Evolutionary conservation across 2,888 invertebrate genomes (phyloP).

Genomic region (Drosophila borborema): DNA sequence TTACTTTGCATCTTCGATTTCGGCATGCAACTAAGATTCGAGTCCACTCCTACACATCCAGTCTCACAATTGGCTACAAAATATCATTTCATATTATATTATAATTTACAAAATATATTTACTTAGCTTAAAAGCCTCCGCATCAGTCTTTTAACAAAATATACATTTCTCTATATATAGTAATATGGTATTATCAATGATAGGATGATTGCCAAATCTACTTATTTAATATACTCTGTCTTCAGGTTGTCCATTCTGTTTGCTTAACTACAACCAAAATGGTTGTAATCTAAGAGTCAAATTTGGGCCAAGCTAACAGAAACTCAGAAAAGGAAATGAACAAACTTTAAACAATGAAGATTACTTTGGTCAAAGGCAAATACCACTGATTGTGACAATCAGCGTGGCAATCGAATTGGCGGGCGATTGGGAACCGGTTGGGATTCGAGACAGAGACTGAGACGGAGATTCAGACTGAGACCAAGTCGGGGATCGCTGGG

Average conservation of each 20-base stretch:
- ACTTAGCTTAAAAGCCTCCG: no score
- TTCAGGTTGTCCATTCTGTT: constrained; percentile 30
- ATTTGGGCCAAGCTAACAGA: constrained; percentile 32
- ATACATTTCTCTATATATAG: neutral
- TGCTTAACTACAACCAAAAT: constrained; percentile 60
- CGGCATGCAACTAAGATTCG: no score
- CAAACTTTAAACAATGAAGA: constrained; percentile 63
- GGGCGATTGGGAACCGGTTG: constrained; percentile 26
- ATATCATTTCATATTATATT: no score
- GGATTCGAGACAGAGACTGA: constrained; percentile 22
- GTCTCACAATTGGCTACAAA: no score
- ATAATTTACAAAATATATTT: no score
- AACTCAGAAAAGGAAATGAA: constrained; percentile 15
- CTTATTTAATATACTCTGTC: neutral
- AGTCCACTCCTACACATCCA: no score
- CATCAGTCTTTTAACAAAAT: no score
- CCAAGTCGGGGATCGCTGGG: constrained; percentile 29
- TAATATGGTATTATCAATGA: neutral
- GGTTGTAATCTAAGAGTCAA: constrained; percentile 62
- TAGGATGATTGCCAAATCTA: neutral
- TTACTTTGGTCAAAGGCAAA: constrained; percentile 72
- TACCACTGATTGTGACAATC: constrained; percentile 79
- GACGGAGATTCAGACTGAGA: constrained; percentile 27
- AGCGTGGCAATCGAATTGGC: constrained; percentile 74
- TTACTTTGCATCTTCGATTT: no score